phyloP scores from a whole-genome alignment of 2,888 invertebrate genomes.

The Oscheius sp. region DNA sequence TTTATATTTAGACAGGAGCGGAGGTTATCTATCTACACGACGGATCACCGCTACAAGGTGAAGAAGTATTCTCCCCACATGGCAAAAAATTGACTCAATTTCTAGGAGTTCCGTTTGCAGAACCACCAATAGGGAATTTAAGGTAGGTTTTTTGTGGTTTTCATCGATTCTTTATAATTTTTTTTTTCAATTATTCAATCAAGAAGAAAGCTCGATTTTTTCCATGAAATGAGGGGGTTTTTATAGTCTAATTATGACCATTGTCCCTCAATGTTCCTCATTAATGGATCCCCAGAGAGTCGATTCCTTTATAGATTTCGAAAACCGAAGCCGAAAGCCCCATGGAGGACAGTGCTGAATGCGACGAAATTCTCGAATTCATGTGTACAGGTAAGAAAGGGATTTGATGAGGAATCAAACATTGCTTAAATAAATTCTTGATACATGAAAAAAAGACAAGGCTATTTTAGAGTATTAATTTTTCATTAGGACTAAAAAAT shows the following conservation, averaged over 20 bases:
- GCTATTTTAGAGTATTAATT: too few species aligned
- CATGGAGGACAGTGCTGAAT: constrained; percentile 82
- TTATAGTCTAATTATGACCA: not conserved
- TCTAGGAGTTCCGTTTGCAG: constrained; percentile 82
- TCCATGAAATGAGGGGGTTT: not conserved
- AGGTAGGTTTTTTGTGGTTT: constrained; percentile 31
- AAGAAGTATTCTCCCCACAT: constrained; percentile 55
- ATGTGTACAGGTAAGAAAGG: constrained; percentile 78
- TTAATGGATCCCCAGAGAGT: not conserved
- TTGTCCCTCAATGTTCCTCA: not conserved
- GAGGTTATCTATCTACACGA: constrained; percentile 53
- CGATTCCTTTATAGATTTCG: constrained; percentile 78
- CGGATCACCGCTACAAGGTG: constrained; percentile 67
- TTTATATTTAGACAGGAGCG: too few species aligned
- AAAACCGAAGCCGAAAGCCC: constrained; percentile 84
- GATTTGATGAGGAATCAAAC: too few species aligned
- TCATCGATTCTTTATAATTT: not conserved
- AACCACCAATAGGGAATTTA: constrained; percentile 78
- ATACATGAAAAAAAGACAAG: too few species aligned
- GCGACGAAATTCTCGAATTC: constrained; percentile 85
- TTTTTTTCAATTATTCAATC: not conserved
- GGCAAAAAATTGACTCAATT: constrained; percentile 69
- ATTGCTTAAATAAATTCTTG: too few species aligned
- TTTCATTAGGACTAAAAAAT: too few species aligned
- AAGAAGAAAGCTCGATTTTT: not conserved